Percentiles rank a stretch among this genome's conserved stretches.
Evolutionary conservation across 1,140 invertebrate genomes (phyloP).

Genomic region (Drosophila ambigua): DNA sequence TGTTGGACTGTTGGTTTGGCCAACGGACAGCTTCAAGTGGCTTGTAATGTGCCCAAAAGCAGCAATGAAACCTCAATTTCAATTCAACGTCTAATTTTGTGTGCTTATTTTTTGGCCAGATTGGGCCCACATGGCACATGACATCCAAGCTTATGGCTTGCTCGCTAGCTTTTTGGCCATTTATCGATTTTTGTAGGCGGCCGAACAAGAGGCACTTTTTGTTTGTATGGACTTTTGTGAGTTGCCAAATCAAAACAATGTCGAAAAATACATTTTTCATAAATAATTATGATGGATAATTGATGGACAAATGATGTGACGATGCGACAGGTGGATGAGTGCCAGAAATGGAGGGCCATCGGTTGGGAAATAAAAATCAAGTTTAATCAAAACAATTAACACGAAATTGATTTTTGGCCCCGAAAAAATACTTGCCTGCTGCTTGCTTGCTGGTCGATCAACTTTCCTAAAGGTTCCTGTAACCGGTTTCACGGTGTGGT

Average conservation of each 20-base stretch:
- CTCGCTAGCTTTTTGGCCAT: conserved; percentile 46
- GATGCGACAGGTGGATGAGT: conserved; percentile 39
- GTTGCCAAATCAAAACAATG: conserved; percentile 42
- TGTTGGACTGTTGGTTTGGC: too few species aligned
- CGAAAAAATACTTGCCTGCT: conserved; percentile 24
- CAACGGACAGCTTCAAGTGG: neutral
- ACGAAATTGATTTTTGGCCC: conserved; percentile 45
- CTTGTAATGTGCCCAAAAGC: conserved; percentile 3
- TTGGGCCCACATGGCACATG: conserved; percentile 14
- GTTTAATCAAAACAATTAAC: conserved; percentile 73
- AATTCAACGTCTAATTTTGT: neutral
- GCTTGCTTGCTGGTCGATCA: conserved; percentile 34
- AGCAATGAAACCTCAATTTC: conserved; percentile 22
- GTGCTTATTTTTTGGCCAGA: conserved; percentile 37
- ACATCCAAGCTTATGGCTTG: neutral
- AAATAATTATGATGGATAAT: conserved; percentile 62
- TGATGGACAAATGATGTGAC: conserved; percentile 67
- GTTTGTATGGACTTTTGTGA: conserved; percentile 26
- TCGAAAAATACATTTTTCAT: conserved; percentile 66
- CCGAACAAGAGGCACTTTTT: conserved; percentile 43
- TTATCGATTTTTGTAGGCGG: conserved; percentile 64
- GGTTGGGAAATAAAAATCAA: conserved; percentile 24
- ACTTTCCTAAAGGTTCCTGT: conserved; percentile 76
- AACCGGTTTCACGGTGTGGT: conserved; percentile 59
- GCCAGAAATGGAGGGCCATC: conserved; percentile 13